Conservation (phyloP, 2,797 vertebrate species). For the Mormyrus hasselquistii region DNA sequence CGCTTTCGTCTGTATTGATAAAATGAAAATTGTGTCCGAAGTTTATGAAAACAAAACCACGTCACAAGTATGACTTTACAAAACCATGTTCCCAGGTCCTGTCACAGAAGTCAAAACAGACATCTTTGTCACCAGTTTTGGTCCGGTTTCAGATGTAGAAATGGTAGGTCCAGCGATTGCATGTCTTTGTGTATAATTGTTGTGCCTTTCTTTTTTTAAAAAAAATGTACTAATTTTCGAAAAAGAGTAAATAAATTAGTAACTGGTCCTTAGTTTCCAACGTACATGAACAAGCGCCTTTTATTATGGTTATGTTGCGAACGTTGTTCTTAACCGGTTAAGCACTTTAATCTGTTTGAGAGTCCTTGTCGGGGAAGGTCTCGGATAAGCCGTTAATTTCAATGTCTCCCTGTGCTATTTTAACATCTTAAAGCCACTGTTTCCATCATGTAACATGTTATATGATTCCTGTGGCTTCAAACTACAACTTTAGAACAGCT, state of each 20-base stretch:
- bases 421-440: constrained; percentile 42
- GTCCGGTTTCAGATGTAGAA: constrained; percentile 76
- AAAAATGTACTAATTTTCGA: not conserved
- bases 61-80: no score
- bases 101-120: constrained; percentile 77
- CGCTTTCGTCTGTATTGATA: not conserved
- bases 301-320: constrained; percentile 66
- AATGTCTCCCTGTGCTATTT: constrained; percentile 40
- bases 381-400: constrained; percentile 47
- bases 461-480: constrained; percentile 37
- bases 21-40: not conserved
- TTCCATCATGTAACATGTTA: constrained; percentile 44
- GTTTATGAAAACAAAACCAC: not conserved
- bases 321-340: constrained; percentile 72
- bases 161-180: constrained; percentile 61
- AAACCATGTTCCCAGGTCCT: constrained; percentile 50
- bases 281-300: constrained; percentile 46
- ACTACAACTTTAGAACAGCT: constrained; percentile 33
- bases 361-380: constrained; percentile 55
- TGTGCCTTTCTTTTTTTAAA: not conserved
- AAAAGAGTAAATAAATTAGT: constrained; percentile 9
- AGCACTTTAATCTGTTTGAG: constrained; percentile 69
- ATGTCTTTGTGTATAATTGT: not conserved
- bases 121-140: constrained; percentile 79
- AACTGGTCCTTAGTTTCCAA: not conserved